phyloP scores from a whole-genome alignment of 1,140 invertebrate species.

The Zelostemma sp. region DNA sequence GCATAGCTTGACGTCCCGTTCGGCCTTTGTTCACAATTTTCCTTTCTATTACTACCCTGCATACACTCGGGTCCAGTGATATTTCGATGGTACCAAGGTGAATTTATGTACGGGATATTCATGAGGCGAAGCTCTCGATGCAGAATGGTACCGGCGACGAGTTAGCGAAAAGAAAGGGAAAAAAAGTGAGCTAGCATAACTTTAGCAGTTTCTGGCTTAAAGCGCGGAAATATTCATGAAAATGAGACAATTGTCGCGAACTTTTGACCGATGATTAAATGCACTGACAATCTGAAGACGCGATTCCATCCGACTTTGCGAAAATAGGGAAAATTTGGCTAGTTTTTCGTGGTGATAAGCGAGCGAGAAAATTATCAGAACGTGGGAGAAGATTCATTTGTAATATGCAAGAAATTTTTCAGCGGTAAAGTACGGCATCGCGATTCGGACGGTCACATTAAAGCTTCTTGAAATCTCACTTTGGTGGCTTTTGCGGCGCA shows the following conservation, averaged over 20 bases:
- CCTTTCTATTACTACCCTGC: slow-evolving; percentile 23
- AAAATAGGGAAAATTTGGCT: no score
- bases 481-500: slow-evolving; percentile 32
- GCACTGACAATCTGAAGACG: no score
- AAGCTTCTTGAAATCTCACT: slow-evolving; percentile 32
- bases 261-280: no score
- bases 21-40: slow-evolving; percentile 42
- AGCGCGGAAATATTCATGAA: slow-evolving; percentile 30
- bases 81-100: slow-evolving; percentile 44
- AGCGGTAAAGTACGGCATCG: not conserved
- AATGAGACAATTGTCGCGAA: slow-evolving; percentile 4
- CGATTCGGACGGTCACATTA: slow-evolving; percentile 31
- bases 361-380: no score
- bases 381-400: no score
- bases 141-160: slow-evolving; percentile 36
- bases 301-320: no score
- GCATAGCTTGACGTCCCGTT: slow-evolving; percentile 26
- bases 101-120: slow-evolving; percentile 54
- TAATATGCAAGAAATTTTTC: not conserved
- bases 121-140: slow-evolving; percentile 36
- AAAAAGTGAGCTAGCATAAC: slow-evolving; percentile 40
- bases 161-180: slow-evolving; percentile 12
- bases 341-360: no score
- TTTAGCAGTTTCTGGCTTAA: slow-evolving; percentile 33
- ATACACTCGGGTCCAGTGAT: slow-evolving; percentile 44